A percentile compares a stretch with the other conserved stretches of the same genome.
phyloP scores from a whole-genome alignment of 2,888 invertebrate species.

The Cheilosia vulpina region DNA sequence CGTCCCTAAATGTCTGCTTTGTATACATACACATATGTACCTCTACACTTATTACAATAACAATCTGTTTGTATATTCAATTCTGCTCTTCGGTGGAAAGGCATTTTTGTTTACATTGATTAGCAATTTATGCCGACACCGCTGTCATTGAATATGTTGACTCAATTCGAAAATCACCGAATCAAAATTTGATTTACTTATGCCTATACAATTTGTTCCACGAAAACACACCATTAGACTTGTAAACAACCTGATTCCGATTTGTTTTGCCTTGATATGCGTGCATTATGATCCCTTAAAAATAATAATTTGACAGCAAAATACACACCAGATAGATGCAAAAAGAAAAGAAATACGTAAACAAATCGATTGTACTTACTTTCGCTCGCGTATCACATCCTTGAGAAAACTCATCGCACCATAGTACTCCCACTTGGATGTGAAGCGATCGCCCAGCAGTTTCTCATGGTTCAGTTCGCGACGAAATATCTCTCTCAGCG shows the following conservation, averaged over 20 bases:
- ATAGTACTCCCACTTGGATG: slow-evolving; percentile 82
- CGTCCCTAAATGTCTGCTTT: slow-evolving; percentile 19
- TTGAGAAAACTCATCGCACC: slow-evolving; percentile 82
- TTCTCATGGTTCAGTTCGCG: slow-evolving; percentile 82
- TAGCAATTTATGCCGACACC: slow-evolving; percentile 23
- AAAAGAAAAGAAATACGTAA: not conserved
- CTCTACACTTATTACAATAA: not conserved
- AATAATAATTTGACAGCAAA: slow-evolving; percentile 35
- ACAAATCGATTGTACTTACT: slow-evolving; percentile 77
- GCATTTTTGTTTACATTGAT: slow-evolving; percentile 49
- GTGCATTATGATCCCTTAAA: not conserved
- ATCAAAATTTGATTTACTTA: slow-evolving; percentile 20
- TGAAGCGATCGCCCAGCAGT: slow-evolving; percentile 80
- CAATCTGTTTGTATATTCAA: slow-evolving; percentile 15
- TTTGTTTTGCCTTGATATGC: not conserved
- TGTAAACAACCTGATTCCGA: not conserved
- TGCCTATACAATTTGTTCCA: slow-evolving; percentile 13
- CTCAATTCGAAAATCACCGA: slow-evolving; percentile 37
- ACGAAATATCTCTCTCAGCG: slow-evolving; percentile 81
- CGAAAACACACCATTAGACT: slow-evolving; percentile 8
- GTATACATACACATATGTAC: too few relatives aligned
- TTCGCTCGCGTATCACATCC: slow-evolving; percentile 82
- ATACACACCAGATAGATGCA: not conserved
- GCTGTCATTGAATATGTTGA: slow-evolving; percentile 19
- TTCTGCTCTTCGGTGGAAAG: not conserved